Evolutionary conservation across 1,140 invertebrate species (phyloP).

Genomic region (Drosophila simulans): DNA sequence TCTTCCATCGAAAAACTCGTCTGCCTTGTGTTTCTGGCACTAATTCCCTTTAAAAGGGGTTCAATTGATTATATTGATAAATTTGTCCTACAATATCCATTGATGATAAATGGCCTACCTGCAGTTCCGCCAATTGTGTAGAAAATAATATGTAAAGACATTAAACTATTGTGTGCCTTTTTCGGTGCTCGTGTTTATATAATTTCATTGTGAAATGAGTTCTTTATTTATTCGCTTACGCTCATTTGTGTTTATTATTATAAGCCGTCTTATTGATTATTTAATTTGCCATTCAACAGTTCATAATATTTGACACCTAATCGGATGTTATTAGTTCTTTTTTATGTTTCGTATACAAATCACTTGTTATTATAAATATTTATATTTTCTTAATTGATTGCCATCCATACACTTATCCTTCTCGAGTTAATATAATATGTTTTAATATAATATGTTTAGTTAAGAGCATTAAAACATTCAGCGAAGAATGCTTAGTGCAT

Average conservation of each 20-base stretch:
- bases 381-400: background rate
- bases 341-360: background rate
- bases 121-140: background rate
- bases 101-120: background rate
- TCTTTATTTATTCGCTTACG: conserved; percentile 1
- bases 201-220: conserved; percentile 1
- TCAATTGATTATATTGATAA: background rate
- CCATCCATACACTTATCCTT: too few relatives aligned
- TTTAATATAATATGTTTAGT: too few relatives aligned
- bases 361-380: background rate
- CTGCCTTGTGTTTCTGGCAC: conserved; percentile 9
- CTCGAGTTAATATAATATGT: background rate
- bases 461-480: too few relatives aligned
- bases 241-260: conserved; percentile 2
- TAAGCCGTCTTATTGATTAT: conserved; percentile 1
- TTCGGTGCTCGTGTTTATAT: background rate
- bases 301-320: background rate
- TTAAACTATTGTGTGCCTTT: background rate
- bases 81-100: background rate
- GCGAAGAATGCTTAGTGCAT: conserved; percentile 5
- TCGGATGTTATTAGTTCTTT: background rate
- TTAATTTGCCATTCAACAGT: conserved; percentile 1
- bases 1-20: conserved; percentile 14
- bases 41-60: background rate
- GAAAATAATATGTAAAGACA: background rate